These are phyloP conservation scores for Lepus townsendii DNA, from an alignment of 2,797 vertebrate species.

Conservation along the genomic window DNA sequence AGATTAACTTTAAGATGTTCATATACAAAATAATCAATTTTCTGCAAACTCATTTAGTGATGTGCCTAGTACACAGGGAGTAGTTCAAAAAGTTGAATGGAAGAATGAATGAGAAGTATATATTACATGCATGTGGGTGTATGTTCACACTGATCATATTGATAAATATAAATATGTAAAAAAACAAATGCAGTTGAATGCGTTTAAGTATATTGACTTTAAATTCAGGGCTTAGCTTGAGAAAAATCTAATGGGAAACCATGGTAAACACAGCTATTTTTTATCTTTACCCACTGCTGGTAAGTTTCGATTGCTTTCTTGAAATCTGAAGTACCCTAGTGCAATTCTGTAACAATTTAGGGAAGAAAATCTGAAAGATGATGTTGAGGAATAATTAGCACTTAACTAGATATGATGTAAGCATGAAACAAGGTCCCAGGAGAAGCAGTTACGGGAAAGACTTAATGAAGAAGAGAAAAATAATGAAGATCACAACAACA, in stretches of 20 bases:
- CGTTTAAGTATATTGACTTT: conserved; percentile 45
- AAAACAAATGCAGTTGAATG: conserved; percentile 31
- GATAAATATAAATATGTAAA: conserved; percentile 16
- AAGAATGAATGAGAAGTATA: not conserved
- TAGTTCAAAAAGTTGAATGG: not conserved
- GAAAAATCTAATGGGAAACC: conserved; percentile 10
- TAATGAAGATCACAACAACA: not conserved
- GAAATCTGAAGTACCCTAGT: conserved; percentile 20
- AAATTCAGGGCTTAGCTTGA: conserved; percentile 14
- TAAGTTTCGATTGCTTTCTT: conserved; percentile 56
- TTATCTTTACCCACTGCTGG: not conserved
- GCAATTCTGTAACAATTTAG: conserved; percentile 5
- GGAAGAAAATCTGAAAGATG: conserved; percentile 55
- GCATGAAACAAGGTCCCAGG: conserved; percentile 33
- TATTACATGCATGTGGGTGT: not conserved
- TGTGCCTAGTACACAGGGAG: not conserved
- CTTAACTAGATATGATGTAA: conserved; percentile 55
- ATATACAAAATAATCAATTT: not conserved
- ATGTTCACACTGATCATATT: not conserved
- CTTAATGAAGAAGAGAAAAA: conserved; percentile 4
- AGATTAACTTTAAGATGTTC: not conserved
- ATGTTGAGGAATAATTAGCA: conserved; percentile 54
- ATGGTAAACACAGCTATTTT: not conserved
- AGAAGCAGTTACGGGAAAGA: conserved; percentile 1
- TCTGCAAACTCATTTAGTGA: conserved; percentile 23